Conservation (phyloP, 2,113 vertebrate species). For the Crypturellus undulatus region DNA sequence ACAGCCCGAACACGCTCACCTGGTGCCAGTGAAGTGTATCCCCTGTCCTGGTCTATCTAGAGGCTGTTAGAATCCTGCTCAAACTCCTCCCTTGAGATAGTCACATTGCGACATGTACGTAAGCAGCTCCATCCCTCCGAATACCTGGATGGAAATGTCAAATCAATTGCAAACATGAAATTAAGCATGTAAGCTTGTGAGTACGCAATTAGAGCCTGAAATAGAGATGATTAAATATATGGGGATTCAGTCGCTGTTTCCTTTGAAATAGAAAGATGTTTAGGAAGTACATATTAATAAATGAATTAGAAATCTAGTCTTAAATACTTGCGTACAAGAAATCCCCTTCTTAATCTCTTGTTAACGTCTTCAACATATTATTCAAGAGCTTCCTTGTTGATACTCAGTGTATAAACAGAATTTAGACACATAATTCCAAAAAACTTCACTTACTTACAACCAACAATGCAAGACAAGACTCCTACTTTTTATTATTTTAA, state of each 20-base stretch:
- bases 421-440: background rate
- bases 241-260: background rate
- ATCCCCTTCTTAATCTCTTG: background rate
- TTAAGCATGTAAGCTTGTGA: background rate
- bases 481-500: background rate
- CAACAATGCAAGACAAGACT: background rate
- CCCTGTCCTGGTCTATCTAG: too few relatives aligned
- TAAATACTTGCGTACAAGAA: background rate
- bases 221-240: background rate
- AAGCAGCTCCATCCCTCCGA: background rate
- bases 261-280: background rate
- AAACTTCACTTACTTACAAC: background rate
- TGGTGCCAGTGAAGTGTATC: too few relatives aligned
- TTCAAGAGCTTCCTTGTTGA: background rate
- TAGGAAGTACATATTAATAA: background rate
- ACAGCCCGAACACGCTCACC: too few relatives aligned
- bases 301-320: background rate
- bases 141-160: background rate
- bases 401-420: background rate
- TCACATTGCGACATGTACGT: background rate
- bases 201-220: background rate
- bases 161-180: background rate
- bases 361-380: background rate
- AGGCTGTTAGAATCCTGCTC: background rate
- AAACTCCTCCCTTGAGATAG: background rate